Percentiles rank a stretch among this genome's conserved stretches.
Evolutionary conservation across 2,888 invertebrate species (phyloP).

Genomic region (Drosophila sordidula): DNA sequence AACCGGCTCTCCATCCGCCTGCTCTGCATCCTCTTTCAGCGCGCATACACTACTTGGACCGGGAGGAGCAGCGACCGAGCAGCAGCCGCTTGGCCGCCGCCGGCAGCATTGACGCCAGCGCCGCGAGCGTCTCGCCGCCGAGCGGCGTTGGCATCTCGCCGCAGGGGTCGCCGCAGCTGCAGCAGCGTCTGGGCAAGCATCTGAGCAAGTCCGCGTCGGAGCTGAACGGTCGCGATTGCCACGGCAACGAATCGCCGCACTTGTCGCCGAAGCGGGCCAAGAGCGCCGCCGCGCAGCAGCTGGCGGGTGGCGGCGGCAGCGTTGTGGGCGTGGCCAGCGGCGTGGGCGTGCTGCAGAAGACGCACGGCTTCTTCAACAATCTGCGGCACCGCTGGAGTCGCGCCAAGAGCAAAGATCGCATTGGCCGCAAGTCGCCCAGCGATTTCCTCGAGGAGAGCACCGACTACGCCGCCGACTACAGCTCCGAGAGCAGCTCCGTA

Average conservation of each 20-base stretch:
- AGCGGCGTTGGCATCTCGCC: constrained; percentile 68
- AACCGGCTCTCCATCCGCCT: constrained; percentile 20
- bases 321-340: constrained; percentile 84
- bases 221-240: constrained; percentile 88
- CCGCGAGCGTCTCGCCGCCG: constrained; percentile 53
- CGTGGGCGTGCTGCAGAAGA: constrained; percentile 89
- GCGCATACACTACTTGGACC: constrained; percentile 78
- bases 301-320: constrained; percentile 3
- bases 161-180: constrained; percentile 78
- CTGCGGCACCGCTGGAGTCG: constrained; percentile 93
- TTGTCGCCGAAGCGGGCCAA: constrained; percentile 86
- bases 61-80: constrained; percentile 61
- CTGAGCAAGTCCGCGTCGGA: constrained; percentile 94
- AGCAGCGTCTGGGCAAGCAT: constrained; percentile 87
- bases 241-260: constrained; percentile 86
- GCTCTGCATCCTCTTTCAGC: constrained; percentile 52
- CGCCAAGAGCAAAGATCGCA: constrained; percentile 89
- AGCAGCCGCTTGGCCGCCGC: constrained; percentile 51
- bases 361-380: constrained; percentile 93
- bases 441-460: constrained; percentile 88
- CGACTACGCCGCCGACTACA: constrained; percentile 92
- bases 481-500: constrained; percentile 90
- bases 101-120: constrained; percentile 51
- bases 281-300: constrained; percentile 86
- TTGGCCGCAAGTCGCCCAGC: constrained; percentile 87